A percentile compares a stretch with the other conserved stretches of the same genome.
These are phyloP conservation scores for Enteromius radiatus DNA, from an alignment of 2,797 vertebrate species.

Conservation along the genomic window DNA sequence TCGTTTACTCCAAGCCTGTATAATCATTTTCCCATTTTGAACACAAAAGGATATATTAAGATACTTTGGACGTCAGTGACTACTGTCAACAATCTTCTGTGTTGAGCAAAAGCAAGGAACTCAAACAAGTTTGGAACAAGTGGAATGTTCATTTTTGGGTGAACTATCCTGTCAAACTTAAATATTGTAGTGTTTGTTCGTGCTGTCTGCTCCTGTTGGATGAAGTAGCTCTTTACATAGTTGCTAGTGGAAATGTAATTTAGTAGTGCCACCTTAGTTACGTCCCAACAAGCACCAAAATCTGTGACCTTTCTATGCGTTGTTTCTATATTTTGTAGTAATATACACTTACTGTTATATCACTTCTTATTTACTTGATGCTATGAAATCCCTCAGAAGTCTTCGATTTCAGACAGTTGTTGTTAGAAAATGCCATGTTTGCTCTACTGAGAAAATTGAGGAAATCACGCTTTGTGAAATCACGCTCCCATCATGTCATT, in stretches of 20 bases:
- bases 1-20: background rate
- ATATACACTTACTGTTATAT: background rate
- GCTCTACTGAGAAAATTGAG: constrained; percentile 13
- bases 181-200: background rate
- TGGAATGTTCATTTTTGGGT: background rate
- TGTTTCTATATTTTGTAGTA: background rate
- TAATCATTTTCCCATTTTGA: background rate
- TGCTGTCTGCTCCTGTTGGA: too few relatives aligned
- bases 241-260: background rate
- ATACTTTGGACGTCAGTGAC: background rate
- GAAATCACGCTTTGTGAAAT: constrained; percentile 41
- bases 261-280: background rate
- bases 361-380: background rate
- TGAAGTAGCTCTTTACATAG: background rate
- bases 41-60: background rate
- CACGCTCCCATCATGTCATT: constrained; percentile 16
- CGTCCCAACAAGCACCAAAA: background rate
- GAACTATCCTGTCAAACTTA: background rate
- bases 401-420: background rate
- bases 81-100: background rate
- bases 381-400: background rate
- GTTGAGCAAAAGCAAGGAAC: background rate
- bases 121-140: background rate
- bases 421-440: background rate
- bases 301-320: background rate